phyloP scores from a whole-genome alignment of 2,888 invertebrate species.

The Rhagonycha lutea region DNA sequence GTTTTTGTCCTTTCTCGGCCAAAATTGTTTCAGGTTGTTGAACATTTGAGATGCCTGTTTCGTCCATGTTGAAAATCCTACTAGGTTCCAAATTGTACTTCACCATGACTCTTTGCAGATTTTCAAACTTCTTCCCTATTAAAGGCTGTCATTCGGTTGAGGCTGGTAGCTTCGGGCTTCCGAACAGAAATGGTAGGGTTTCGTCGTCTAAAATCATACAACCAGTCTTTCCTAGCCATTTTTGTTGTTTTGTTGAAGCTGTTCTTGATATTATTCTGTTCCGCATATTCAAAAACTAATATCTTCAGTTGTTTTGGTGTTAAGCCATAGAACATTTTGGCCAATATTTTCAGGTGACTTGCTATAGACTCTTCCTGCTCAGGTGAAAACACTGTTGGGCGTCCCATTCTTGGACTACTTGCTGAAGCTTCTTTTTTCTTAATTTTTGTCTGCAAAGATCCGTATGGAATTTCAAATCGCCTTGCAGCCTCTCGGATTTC shows the following conservation, averaged over 20 bases:
- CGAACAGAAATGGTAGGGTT: neutral
- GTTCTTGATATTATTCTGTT: neutral
- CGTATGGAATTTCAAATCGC: neutral
- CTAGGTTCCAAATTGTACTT: too few species aligned
- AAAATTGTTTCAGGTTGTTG: too few species aligned
- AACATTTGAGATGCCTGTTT: too few species aligned
- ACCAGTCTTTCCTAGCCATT: neutral
- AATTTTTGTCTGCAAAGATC: neutral
- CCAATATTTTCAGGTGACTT: neutral
- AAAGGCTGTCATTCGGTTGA: constrained; percentile 1
- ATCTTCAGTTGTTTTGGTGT: neutral
- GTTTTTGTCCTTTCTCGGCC: too few species aligned
- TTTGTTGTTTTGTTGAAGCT: neutral
- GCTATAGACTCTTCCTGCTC: neutral
- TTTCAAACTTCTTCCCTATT: too few species aligned
- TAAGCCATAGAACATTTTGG: neutral
- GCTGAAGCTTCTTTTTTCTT: neutral
- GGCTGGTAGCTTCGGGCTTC: constrained; percentile 2
- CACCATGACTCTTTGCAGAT: too few species aligned
- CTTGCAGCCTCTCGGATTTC: too few species aligned
- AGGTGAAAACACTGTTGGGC: neutral
- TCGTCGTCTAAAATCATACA: neutral
- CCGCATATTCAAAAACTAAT: neutral
- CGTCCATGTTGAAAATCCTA: too few species aligned
- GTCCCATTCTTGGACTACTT: neutral